Base-by-base conservation (phyloP, 2,113 vertebrate genomes). In the Grammatotria lemairii region DNA sequence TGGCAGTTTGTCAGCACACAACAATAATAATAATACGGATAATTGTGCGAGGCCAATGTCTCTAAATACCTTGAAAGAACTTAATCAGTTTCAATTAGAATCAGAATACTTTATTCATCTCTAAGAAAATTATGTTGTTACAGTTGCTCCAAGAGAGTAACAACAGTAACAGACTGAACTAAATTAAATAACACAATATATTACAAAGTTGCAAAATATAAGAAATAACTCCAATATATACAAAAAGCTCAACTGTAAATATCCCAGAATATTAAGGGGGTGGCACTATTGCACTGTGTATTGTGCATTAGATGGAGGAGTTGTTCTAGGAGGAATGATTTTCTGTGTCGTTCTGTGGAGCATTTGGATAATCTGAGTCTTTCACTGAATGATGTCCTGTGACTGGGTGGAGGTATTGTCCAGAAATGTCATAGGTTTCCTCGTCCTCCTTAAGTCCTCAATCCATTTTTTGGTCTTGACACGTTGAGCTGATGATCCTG, bases 61-160 rank as follows among this genome's bases (percentile, higher is more conserved):
- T 73, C 21, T 73, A 73, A 73, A 73, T 73, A 45, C 17, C 5
- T 73, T 10, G n/a, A 70, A 42, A 70, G 38, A 42, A 26, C 38
- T 45, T 16, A 60, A 60, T 17, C 57, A 10, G 35, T 73, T 73
- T 73, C 1, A 45, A 2, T 73, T 7, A 33, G 16, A 33, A 63
- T 35, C 57, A 19, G 57, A 60, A 10, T 60, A 33, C 16, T 6
- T 60, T 60, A 19, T 60, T 60, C 26, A 60, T 60, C 28, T 60
- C 57, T 31, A 10, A 60, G 57, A 60, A 33, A 17, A 60, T 60
- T 10, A 60, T 31, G 28, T 33, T 33, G 57, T 60, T 33, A 60
- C 28, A 60, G 28, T 60, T 60, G 9, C 28, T 60, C 28, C 28
- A 60, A 33, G 57, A 33, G 57, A 33, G 9, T 17, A 33, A 33